Conservation (phyloP, 2,797 vertebrate species). For the Natrix natrix region DNA sequence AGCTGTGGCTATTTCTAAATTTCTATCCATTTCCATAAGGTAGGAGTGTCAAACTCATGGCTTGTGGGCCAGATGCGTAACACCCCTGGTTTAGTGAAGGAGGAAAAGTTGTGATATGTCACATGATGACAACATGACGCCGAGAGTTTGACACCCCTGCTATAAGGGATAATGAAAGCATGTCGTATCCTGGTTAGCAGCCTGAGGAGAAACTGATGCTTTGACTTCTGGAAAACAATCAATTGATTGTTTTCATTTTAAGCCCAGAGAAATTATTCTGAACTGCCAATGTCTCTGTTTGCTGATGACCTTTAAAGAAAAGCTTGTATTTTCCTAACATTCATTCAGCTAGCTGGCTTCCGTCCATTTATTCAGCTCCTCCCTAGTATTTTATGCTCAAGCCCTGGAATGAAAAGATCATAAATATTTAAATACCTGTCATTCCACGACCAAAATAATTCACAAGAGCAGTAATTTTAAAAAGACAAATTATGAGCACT, state of each 20-base stretch:
- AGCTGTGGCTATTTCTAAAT: not conserved
- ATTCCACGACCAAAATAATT: constrained; percentile 46
- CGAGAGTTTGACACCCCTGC: too few species aligned
- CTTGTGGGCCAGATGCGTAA: too few species aligned
- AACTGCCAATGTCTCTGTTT: constrained; percentile 33
- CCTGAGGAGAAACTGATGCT: constrained; percentile 47
- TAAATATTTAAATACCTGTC: constrained; percentile 65
- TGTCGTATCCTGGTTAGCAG: constrained; percentile 9
- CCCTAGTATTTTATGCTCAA: constrained; percentile 47
- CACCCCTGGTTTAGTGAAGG: too few species aligned
- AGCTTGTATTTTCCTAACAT: constrained; percentile 42
- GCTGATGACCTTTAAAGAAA: constrained; percentile 54
- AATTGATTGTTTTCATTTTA: constrained; percentile 45
- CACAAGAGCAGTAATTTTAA: constrained; percentile 24
- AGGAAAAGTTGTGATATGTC: too few species aligned
- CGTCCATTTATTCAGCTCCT: constrained; percentile 60
- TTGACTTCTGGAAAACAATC: constrained; percentile 37
- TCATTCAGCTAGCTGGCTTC: constrained; percentile 52
- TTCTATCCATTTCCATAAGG: not conserved
- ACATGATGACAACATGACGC: too few species aligned
- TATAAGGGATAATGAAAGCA: constrained; percentile 29
- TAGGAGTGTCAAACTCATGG: too few species aligned
- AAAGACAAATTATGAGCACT: constrained; percentile 35
- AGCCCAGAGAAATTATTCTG: constrained; percentile 36
- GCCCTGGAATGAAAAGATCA: constrained; percentile 47